Evolutionary conservation across 2,888 invertebrate genomes (phyloP), one percentile per base, ranked within the genome.

Genomic region (Tineola bisselliella): DNA sequence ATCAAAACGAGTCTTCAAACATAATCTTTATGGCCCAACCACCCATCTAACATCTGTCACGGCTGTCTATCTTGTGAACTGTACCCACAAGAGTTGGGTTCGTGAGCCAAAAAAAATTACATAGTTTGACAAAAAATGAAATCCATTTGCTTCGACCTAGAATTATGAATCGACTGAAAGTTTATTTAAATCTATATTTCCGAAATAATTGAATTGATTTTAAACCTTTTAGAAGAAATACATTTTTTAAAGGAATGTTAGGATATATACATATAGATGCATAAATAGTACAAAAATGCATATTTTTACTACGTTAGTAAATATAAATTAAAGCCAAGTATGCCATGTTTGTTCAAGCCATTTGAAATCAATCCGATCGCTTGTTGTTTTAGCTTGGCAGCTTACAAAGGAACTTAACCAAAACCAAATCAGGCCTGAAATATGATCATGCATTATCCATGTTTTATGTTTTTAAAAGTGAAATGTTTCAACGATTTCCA

Each of bases 341-440:
- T 15, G 6, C 48, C 3, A 38, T 48, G 48, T 3, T 43, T 43
- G 43, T 10, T 48, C 15, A 48, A 38, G 10, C 15, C 48, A 6
- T 48, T 48, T 8, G 54, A 54, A 54, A 25, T 25, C 54, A 17
- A 10, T 48, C 48, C 48, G 11, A 8, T 54, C 54, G 70, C 71
- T 70, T 71, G 72, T 70, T 70, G 70, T 66, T 68, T 66, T 67
- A 70, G 70, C 70, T 69, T 68, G 64, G 64, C 64, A 66, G 25
- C 63, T 65, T 69, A 71, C 73, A 76, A 76, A 77, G 71, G 70
- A 70, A 73, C 71, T 76, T 74, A 74, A 67, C 67, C 64, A 64
- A 69, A 73, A 76, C 73, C 72, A 74, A 75, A 70, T 69, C 70
- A 71, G 69, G 70, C 71, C 68, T 72, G 71, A 74, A 74, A 74